Evolutionary conservation across 23 tunicate species (phyloP).

Genomic region (Ciona savignyi): DNA sequence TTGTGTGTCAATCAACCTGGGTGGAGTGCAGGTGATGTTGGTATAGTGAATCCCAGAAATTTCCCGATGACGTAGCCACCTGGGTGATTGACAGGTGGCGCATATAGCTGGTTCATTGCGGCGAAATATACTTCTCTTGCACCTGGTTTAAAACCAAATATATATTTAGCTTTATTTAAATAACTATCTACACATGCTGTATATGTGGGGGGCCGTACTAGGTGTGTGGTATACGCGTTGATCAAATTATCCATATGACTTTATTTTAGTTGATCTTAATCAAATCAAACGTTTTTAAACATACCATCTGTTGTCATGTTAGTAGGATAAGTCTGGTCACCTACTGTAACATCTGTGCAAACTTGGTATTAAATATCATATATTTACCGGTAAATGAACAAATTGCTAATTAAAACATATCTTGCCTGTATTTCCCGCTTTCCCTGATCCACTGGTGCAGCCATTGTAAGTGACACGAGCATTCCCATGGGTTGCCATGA

Average conservation of each 20-base stretch:
- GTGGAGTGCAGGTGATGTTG: slow-evolving; percentile 48
- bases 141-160: slow-evolving; percentile 14
- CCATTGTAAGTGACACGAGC: slow-evolving; percentile 58
- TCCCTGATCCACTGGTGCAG: slow-evolving; percentile 58
- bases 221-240: no score
- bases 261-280: no score
- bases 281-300: no score
- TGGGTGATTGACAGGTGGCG: slow-evolving; percentile 24
- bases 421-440: slow-evolving; percentile 45
- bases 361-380: no score
- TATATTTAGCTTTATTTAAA: background rate
- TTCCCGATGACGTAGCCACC: slow-evolving; percentile 13
- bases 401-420: background rate
- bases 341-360: no score
- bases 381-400: no score
- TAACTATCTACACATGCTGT: no score
- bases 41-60: slow-evolving; percentile 8
- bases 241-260: no score
- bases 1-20: background rate
- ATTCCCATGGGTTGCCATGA: slow-evolving; percentile 65
- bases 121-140: slow-evolving; percentile 23
- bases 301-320: no score
- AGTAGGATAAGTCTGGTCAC: no score
- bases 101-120: slow-evolving; percentile 11
- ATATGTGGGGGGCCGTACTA: no score